Conservation (phyloP, 2,797 vertebrate genomes). For the Leptatherina wallacei region DNA sequence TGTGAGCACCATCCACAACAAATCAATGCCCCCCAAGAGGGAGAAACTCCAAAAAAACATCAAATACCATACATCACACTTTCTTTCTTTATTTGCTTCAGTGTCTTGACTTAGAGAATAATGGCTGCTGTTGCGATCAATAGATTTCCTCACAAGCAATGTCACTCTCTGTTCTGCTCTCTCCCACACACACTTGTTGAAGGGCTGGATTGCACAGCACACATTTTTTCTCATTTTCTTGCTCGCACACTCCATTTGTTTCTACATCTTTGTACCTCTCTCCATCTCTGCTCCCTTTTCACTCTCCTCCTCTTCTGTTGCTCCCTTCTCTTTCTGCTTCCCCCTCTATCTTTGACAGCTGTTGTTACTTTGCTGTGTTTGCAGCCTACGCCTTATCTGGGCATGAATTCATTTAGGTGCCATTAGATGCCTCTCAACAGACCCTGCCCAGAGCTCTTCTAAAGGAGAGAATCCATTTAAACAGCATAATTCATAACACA, state of each 20-base stretch:
- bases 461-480: constrained; percentile 73
- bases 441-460: constrained; percentile 68
- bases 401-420: constrained; percentile 76
- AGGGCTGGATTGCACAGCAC: constrained; percentile 41
- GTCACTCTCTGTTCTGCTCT: constrained; percentile 59
- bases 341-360: constrained; percentile 72
- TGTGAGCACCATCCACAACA: constrained; percentile 22
- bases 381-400: constrained; percentile 75
- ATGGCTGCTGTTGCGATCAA: constrained; percentile 69
- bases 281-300: constrained; percentile 29
- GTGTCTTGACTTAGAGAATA: constrained; percentile 65
- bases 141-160: constrained; percentile 69
- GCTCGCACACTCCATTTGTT: constrained; percentile 59
- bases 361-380: constrained; percentile 75
- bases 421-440: constrained; percentile 76
- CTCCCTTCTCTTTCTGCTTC: constrained; percentile 28
- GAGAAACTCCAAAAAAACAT: constrained; percentile 39
- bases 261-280: constrained; percentile 54
- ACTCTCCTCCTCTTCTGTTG: neutral
- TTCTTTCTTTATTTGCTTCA: constrained; percentile 43
- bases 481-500: constrained; percentile 74
- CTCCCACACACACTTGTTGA: constrained; percentile 69
- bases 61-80: constrained; percentile 54
- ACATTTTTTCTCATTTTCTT: constrained; percentile 53
- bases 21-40: constrained; percentile 25